These are phyloP conservation scores for Lasiommata megera DNA, from an alignment of 2,888 invertebrate species.

Conservation along the genomic window DNA sequence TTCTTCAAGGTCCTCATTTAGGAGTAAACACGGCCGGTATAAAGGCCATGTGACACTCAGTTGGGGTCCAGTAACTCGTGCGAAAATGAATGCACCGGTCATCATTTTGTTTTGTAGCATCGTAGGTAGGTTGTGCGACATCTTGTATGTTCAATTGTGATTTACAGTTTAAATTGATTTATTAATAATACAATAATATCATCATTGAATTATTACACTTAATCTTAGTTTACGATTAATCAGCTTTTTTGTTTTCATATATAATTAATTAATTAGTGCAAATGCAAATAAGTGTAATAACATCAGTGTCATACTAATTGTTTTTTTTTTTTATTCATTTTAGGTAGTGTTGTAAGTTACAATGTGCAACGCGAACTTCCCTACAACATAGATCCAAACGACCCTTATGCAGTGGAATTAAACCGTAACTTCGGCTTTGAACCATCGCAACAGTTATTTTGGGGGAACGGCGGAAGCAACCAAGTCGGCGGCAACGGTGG, in stretches of 20 bases:
- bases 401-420: constrained; percentile 54
- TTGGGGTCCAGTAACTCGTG: constrained; percentile 60
- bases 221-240: no score
- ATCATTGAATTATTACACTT: no score
- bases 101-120: constrained; percentile 62
- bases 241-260: no score
- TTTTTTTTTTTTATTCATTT: constrained; percentile 16
- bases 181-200: no score
- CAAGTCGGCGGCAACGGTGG: constrained; percentile 74
- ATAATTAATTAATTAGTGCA: no score
- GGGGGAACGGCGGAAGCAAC: constrained; percentile 61
- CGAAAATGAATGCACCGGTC: constrained; percentile 68
- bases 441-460: constrained; percentile 68
- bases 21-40: constrained; percentile 77
- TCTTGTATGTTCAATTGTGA: background rate
- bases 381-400: constrained; percentile 60
- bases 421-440: constrained; percentile 52
- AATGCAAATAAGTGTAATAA: no score
- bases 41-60: constrained; percentile 73
- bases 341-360: constrained; percentile 64
- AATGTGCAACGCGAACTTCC: constrained; percentile 61
- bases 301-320: background rate
- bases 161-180: no score
- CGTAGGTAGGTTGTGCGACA: constrained; percentile 59
- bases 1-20: constrained; percentile 77